phyloP scores from a whole-genome alignment of 2,113 vertebrate genomes.

The Hippocampus guttulatus region DNA sequence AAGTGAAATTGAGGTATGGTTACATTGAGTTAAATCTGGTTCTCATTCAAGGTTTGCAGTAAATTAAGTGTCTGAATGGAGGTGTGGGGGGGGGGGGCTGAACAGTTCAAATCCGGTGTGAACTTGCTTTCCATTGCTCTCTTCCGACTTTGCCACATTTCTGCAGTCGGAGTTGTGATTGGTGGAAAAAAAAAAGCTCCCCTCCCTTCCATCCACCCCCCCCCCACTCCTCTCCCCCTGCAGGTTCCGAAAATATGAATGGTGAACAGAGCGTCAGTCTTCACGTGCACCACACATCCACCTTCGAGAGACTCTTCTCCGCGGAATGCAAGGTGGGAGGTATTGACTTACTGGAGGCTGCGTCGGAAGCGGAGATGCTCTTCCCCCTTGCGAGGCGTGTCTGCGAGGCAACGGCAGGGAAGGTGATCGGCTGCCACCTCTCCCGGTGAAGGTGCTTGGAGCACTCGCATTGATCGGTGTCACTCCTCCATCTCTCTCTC shows the following conservation, averaged over 20 bases:
- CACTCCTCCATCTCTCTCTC: constrained; percentile 48
- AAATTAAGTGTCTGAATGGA: not conserved
- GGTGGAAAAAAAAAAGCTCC: constrained; percentile 30
- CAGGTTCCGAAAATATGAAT: constrained; percentile 37
- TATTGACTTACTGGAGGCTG: constrained; percentile 52
- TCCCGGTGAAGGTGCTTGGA: constrained; percentile 40
- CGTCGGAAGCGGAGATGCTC: constrained; percentile 12
- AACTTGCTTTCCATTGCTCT: not conserved
- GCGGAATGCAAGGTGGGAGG: constrained; percentile 25
- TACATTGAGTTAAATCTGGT: not conserved
- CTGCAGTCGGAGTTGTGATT: constrained; percentile 36
- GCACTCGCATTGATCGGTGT: constrained; percentile 64
- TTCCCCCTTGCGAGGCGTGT: not conserved
- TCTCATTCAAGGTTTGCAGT: not conserved
- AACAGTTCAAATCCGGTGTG: not conserved
- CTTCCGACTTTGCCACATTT: constrained; percentile 3
- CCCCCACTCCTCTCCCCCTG: not conserved
- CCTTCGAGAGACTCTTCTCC: not conserved
- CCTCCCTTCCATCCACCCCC: constrained; percentile 39
- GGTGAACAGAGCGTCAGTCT: constrained; percentile 7
- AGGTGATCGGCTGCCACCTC: constrained; percentile 38
- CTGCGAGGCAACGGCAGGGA: constrained; percentile 28
- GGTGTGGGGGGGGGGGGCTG: not conserved
- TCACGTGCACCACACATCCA: not conserved
- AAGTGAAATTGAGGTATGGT: too few species aligned